Evolutionary conservation across 2,113 vertebrate genomes (phyloP).

Genomic region (Halichoeres trimaculatus): DNA sequence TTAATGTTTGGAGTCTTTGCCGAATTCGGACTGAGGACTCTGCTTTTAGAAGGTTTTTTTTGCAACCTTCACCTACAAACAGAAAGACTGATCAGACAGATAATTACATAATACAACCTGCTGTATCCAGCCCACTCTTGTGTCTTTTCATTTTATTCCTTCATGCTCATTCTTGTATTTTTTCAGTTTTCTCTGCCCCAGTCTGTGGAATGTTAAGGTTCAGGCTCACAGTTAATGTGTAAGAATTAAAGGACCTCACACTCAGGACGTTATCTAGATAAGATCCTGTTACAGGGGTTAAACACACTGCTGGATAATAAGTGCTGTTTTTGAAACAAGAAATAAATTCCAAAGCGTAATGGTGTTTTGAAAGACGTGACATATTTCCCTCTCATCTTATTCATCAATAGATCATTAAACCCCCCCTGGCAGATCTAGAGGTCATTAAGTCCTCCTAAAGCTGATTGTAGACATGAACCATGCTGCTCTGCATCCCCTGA

Average conservation of each 20-base stretch:
- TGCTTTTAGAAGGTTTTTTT: not conserved
- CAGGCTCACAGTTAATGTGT: no score
- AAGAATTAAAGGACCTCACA: no score
- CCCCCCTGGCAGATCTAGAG: not conserved
- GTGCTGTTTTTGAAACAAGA: not conserved
- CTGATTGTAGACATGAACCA: not conserved
- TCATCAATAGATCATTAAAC: not conserved
- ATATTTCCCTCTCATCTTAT: not conserved
- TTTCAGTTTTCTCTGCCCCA: not conserved
- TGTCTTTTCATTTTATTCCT: not conserved
- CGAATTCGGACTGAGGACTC: not conserved
- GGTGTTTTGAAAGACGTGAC: no score
- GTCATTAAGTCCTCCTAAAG: not conserved
- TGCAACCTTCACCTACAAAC: constrained; percentile 2
- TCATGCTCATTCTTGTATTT: not conserved
- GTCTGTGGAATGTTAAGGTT: no score
- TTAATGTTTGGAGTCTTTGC: not conserved
- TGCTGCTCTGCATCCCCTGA: not conserved
- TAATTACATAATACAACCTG: constrained; percentile 37
- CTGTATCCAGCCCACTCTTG: not conserved
- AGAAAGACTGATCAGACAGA: constrained; percentile 5
- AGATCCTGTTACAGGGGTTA: no score
- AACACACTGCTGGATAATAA: not conserved
- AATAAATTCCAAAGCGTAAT: no score
- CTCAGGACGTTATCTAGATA: no score